Evolutionary conservation across 2,888 invertebrate species (phyloP).

Genomic region (Ormyrus rosae): DNA sequence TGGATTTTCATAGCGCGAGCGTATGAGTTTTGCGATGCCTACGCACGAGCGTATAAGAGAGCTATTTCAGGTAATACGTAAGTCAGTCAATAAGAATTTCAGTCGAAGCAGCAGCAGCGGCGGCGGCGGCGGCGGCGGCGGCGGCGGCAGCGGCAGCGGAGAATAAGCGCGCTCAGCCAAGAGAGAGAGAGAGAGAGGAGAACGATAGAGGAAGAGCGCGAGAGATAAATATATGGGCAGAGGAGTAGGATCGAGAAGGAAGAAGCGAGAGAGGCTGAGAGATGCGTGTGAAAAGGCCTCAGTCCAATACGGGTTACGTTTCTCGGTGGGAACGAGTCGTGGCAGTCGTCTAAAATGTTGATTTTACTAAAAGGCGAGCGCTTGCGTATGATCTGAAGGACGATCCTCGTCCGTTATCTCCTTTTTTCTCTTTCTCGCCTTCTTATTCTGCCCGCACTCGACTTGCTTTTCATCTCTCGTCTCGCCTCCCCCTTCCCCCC

Average conservation of each 20-base stretch:
- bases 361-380: constrained; percentile 57
- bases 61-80: constrained; percentile 57
- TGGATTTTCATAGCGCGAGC: constrained; percentile 39
- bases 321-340: constrained; percentile 54
- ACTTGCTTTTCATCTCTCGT: constrained; percentile 27
- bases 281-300: constrained; percentile 57
- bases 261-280: constrained; percentile 19
- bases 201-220: constrained; percentile 19
- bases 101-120: constrained; percentile 32
- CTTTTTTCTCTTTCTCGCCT: constrained; percentile 7
- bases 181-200: constrained; percentile 21
- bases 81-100: constrained; percentile 58
- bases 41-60: constrained; percentile 44
- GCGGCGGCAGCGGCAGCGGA: neutral
- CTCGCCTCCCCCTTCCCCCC: neutral
- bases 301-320: constrained; percentile 53
- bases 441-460: neutral
- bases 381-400: constrained; percentile 52
- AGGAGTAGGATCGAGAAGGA: constrained; percentile 29
- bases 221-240: constrained; percentile 48
- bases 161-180: neutral
- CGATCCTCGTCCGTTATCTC: constrained; percentile 49
- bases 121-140: no score
- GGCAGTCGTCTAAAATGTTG: constrained; percentile 56
- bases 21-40: constrained; percentile 5